Conservation (phyloP, 2,888 invertebrate species). For the Pollenia amentaria region DNA sequence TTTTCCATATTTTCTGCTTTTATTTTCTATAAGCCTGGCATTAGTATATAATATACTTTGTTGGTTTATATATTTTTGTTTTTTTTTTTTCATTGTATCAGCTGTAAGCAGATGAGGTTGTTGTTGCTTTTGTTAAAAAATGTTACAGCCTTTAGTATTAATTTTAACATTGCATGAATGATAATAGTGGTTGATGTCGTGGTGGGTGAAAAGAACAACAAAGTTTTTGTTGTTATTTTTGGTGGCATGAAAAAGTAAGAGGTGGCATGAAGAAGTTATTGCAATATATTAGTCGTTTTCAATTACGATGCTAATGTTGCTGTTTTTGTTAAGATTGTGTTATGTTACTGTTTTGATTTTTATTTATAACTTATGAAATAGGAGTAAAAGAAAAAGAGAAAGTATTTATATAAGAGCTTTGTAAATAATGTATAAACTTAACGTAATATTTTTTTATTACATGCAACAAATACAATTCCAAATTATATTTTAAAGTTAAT, state of each 20-base stretch:
- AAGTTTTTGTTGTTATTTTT: constrained; percentile 76
- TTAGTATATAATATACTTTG: constrained; percentile 9
- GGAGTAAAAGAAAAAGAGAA: not conserved
- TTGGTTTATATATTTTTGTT: constrained; percentile 76
- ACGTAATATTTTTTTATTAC: not conserved
- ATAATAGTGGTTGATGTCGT: constrained; percentile 60
- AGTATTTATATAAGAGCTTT: not conserved
- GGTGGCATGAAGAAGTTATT: not conserved
- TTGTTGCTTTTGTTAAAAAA: constrained; percentile 33
- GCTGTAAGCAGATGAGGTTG: constrained; percentile 10
- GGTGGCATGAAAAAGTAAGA: constrained; percentile 9
- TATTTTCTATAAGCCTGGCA: constrained; percentile 29
- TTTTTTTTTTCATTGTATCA: constrained; percentile 24
- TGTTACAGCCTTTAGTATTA: constrained; percentile 68
- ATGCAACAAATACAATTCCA: too few species aligned
- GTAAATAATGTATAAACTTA: not conserved
- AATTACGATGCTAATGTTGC: constrained; percentile 10
- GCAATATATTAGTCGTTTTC: constrained; percentile 55
- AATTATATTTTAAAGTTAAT: too few species aligned
- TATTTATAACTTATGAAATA: not conserved
- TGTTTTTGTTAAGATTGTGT: not conserved
- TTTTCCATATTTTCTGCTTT: constrained; percentile 16
- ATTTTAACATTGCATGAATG: constrained; percentile 46
- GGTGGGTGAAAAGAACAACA: constrained; percentile 28
- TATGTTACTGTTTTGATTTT: not conserved